phyloP scores from a whole-genome alignment of 2,888 invertebrate species.

The Chaetoderma sp. region DNA sequence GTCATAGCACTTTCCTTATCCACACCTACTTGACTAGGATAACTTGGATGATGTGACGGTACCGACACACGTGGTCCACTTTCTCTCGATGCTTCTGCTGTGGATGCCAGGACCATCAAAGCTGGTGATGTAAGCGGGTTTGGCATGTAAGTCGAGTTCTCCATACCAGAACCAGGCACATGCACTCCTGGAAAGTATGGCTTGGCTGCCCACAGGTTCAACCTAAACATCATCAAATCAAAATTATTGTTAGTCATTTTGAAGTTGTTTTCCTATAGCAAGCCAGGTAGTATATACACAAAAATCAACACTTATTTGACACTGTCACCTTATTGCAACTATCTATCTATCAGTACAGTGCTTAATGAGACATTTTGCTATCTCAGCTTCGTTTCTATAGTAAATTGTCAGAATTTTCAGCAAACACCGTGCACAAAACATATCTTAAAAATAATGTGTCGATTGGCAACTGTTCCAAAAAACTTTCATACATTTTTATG shows the following conservation, averaged over 20 bases:
- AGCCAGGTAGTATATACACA: too few relatives aligned
- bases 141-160: constrained; percentile 56
- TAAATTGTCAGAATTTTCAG: too few relatives aligned
- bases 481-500: too few relatives aligned
- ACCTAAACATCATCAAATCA: constrained; percentile 60
- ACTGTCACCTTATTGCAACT: too few relatives aligned
- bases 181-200: constrained; percentile 53
- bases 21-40: constrained; percentile 40
- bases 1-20: constrained; percentile 46
- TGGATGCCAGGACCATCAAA: constrained; percentile 62
- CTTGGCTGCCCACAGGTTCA: constrained; percentile 64
- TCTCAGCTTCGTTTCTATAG: too few relatives aligned
- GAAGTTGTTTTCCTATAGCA: too few relatives aligned
- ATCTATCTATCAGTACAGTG: too few relatives aligned
- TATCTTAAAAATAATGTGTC: too few relatives aligned
- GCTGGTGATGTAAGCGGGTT: constrained; percentile 60
- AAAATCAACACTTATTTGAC: too few relatives aligned
- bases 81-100: constrained; percentile 56
- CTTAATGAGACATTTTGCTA: too few relatives aligned
- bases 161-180: constrained; percentile 53
- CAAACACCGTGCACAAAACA: too few relatives aligned
- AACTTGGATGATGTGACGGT: constrained; percentile 45
- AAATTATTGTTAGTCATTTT: constrained; percentile 24
- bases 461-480: too few relatives aligned
- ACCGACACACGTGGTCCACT: constrained; percentile 38